Conservation (phyloP, 2,113 vertebrate species). For the Gambusia holbrooki region DNA sequence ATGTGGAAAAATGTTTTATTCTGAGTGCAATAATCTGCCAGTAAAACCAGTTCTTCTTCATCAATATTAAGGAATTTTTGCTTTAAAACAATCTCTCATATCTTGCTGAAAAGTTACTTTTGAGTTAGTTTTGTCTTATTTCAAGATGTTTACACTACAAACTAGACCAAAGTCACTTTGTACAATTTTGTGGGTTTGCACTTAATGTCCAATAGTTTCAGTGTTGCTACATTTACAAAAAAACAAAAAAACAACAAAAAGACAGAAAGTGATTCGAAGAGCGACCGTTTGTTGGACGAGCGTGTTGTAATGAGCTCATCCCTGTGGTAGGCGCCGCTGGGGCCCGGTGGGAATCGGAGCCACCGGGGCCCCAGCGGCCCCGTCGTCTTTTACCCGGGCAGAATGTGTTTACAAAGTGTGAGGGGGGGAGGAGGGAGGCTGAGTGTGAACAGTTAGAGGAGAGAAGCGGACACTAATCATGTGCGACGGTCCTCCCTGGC, state of each 20-base stretch:
- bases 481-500: slow-evolving; percentile 35
- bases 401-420: slow-evolving; percentile 11
- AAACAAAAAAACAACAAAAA: fast-evolving
- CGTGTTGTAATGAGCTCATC: neutral
- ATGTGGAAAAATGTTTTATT: no score
- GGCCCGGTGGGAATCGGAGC: neutral
- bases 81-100: no score
- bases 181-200: no score
- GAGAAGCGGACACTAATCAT: neutral
- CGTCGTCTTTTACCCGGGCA: neutral
- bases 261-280: neutral
- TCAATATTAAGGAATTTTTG: no score
- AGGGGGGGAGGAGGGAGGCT: neutral
- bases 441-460: slow-evolving; percentile 25
- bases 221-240: neutral
- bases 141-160: no score
- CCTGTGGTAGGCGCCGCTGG: neutral
- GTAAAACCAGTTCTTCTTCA: no score
- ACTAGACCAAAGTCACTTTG: no score
- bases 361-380: neutral
- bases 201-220: neutral
- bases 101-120: no score
- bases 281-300: neutral
- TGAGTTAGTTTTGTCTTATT: no score
- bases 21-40: no score